Evolutionary conservation across 2,888 invertebrate species (phyloP), one percentile per base, ranked within the genome.

Genomic region (Frankliniella intonsa): DNA sequence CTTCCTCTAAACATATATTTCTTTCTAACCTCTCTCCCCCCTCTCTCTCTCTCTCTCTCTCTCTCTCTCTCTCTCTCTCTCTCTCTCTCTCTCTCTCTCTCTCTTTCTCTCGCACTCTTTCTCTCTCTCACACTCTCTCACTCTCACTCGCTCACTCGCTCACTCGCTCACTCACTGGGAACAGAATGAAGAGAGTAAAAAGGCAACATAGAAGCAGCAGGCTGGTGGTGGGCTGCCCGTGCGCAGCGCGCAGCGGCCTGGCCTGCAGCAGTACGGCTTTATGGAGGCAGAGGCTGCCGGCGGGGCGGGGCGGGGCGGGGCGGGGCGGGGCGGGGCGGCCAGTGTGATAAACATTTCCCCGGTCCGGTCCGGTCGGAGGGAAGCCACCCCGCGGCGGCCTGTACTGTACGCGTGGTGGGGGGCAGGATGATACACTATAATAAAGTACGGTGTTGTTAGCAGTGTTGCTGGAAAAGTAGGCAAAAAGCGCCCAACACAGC

Each of bases 301-400:
- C 38, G 38, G 38, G 14, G 14, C 17, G 55, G 55, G 1, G 3
- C 14, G 1, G 55, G 55, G 11, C 17, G n/a, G n/a, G n/a, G 3
- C 38, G 38, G 38, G 3, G 3, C 38, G 3, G 38, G 38, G 3
- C 38, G 3, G 5, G 38, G 3, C 38, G 38, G 38, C 38, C 38
- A 38, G 69, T 25, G 69, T 22, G 69, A 76, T 76, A 76, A 76
- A 76, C 69, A 76, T 25, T 76, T 76, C 69, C 69, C 25, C 69
- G 69, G 69, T 69, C 69, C 11, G 69, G 5, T 0, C 7, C 22
- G 22, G 69, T 7, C 22, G 22, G 22, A 22, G 22, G 81, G 79
- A 22, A 69, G 22, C 55, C 55, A 22, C 22, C 69, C 11, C 22
- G n/a, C 69, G 7, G 69, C 55, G 55, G 8, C 3, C 55, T 17